Conservation (phyloP, 2,888 invertebrate genomes). For the Priocnemis perturbator region DNA sequence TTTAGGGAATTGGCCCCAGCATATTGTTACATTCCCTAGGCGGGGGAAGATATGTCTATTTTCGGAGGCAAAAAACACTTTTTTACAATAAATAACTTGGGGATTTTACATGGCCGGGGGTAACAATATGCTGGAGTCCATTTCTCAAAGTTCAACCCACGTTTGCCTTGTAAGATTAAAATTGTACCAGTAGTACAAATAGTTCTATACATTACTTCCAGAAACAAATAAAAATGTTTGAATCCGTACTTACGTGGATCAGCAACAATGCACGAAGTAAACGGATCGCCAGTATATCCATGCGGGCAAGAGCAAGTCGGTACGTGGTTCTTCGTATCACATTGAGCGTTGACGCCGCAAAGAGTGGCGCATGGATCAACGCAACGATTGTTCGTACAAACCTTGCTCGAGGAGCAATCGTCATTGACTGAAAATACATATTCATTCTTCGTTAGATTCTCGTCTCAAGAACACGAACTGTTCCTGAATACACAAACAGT, state of each 20-base stretch:
- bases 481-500: not conserved
- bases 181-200: not conserved
- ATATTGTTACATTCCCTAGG: too few relatives aligned
- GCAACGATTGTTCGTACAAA: constrained; percentile 87
- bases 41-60: too few relatives aligned
- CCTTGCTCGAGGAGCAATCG: constrained; percentile 84
- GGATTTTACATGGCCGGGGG: too few relatives aligned
- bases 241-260: constrained; percentile 82
- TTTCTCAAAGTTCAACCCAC: too few relatives aligned
- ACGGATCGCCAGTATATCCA: constrained; percentile 88
- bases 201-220: not conserved
- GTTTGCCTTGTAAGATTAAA: too few relatives aligned
- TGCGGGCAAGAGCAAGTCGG: constrained; percentile 87
- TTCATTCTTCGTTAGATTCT: constrained; percentile 5
- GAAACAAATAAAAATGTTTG: not conserved
- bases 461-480: constrained; percentile 24
- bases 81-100: too few relatives aligned
- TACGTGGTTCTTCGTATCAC: constrained; percentile 86
- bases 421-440: constrained; percentile 78
- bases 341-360: constrained; percentile 86
- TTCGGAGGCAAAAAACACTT: too few relatives aligned
- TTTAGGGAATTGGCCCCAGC: too few relatives aligned
- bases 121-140: too few relatives aligned
- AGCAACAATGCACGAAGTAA: constrained; percentile 82
- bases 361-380: constrained; percentile 85